These are phyloP conservation scores for Pangasius macronema DNA, from an alignment of 2,797 vertebrate species.

Conservation along the genomic window DNA sequence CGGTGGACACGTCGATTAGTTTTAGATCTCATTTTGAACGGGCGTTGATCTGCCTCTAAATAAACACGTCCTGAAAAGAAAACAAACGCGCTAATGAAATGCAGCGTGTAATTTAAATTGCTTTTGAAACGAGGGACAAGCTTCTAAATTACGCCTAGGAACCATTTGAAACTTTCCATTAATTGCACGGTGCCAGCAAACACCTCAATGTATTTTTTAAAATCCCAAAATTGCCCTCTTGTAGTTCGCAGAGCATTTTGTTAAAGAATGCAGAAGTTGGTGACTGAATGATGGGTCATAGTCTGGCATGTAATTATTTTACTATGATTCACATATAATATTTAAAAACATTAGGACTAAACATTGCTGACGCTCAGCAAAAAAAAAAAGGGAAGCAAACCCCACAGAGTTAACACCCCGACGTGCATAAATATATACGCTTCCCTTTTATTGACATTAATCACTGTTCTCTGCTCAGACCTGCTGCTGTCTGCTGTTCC, in stretches of 20 bases:
- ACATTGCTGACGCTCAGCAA: conserved; percentile 21
- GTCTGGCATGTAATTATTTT: conserved; percentile 20
- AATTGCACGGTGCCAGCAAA: not conserved
- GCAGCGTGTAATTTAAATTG: not conserved
- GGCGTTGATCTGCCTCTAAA: not conserved
- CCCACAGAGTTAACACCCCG: not conserved
- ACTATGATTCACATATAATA: conserved; percentile 30
- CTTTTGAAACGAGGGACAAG: not conserved
- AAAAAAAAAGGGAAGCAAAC: conserved; percentile 35
- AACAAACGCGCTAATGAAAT: not conserved
- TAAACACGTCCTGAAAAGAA: not conserved
- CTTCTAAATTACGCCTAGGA: not conserved
- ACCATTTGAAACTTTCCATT: not conserved
- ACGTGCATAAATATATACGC: conserved; percentile 25
- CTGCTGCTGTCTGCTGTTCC: conserved; percentile 21
- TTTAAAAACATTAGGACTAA: conserved; percentile 31
- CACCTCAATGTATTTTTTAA: not conserved
- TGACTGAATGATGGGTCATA: conserved; percentile 25
- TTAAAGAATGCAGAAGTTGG: conserved; percentile 28
- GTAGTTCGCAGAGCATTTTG: not conserved
- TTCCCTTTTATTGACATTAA: conserved; percentile 44
- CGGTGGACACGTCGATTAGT: too few relatives aligned
- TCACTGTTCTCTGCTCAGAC: conserved; percentile 12
- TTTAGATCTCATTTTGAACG: not conserved
- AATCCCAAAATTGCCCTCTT: not conserved